Evolutionary conservation across 2,797 vertebrate species (phyloP), one percentile per base, ranked within the genome.

Genomic region (Spinibarbus caldwelli): DNA sequence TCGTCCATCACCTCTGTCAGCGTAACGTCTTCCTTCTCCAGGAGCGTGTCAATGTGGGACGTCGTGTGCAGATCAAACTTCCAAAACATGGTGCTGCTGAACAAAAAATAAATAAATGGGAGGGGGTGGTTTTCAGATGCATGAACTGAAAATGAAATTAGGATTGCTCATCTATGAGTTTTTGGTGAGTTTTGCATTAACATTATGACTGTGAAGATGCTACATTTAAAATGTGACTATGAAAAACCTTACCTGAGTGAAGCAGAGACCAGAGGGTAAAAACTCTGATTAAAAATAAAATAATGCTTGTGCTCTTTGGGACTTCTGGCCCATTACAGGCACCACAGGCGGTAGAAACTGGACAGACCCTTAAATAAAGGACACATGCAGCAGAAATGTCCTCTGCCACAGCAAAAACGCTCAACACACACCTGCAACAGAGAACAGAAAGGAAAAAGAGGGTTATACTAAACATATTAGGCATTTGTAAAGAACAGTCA

Each of bases 1-100:
- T 99, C 98, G 76, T 99, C 98, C 98, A 99, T 99, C 80, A 99
- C 90, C 88, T 99, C 98, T 54, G 96, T 97, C 90, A 99, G 94
- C 0, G 97, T 99, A 89, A 99, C 98, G 94, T 99, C 98, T 93
- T 99, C 98, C 94, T 97, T 97, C 88, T 99, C 98, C 83, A 99
- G 94, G 91, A 99, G 96, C 0, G 98, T 99, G 95, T 99, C 98
- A 91, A 99, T 98, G 94, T 99, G 98, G 85, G 98, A 99, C 92
- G 98, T 99, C 78, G 98, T 99, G 93, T 99, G 98, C 88, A 99
- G 97, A 94, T 99, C 98, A 94, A 99, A 99, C 95, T 99, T 99
- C 98, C 98, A 99, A 97, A 99, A 99, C 98, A 99, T 99, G 94
- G 94, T 97, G 96, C 86, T 93, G 94, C 95, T 97, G 89, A 78